Evolutionary conservation across 2,888 invertebrate species (phyloP), one percentile per base, ranked within the genome.

Genomic region (Blera fallax): DNA sequence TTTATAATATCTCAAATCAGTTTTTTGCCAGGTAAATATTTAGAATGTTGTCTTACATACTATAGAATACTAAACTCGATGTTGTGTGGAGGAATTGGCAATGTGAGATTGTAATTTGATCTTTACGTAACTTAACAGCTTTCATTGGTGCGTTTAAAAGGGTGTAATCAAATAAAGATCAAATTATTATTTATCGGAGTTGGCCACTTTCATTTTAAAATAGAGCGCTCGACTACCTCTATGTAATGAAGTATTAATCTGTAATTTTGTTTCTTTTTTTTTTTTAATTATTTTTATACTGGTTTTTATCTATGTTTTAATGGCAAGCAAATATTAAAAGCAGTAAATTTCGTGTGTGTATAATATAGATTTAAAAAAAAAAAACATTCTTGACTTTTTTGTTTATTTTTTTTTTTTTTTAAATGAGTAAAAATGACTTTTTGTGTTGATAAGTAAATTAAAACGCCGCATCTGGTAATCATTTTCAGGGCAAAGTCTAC

Each of bases 401-500:
- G 3, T 48, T 45, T 69, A 65, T 40, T 80, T 76, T 52, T 48
- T 45, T 69, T 60, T 40, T 80, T 76, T 52, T 72, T 80, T 80
- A 40, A 56, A 65, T 70, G 70, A 74, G 79, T 74, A 84, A 73
- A 84, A 54, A 78, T 78, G 29, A 58, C 64, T 73, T 74, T 70
- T 77, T 87, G 45, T 82, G 81, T 87, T 87, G 81, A 87, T 81
- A 67, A 87, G 60, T 79, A 65, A 87, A 82, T 90, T 90, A 91
- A 91, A 91, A 91, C 90, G 90, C 89, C 90, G 91, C 91, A 91
- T 91, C 90, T 90, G 89, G 87, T 89, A 90, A 91, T 91, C 91
- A 91, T 91, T 91, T 91, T 91, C 91, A 91, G 91, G 91, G 90
- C 89, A 90, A 91, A 91, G 90, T 89, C 91, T 90, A 89, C 91